Evolutionary conservation across 2,113 vertebrate species (phyloP), one percentile per base, ranked within the genome.

Genomic region (Lycocorax pyrrhopterus): DNA sequence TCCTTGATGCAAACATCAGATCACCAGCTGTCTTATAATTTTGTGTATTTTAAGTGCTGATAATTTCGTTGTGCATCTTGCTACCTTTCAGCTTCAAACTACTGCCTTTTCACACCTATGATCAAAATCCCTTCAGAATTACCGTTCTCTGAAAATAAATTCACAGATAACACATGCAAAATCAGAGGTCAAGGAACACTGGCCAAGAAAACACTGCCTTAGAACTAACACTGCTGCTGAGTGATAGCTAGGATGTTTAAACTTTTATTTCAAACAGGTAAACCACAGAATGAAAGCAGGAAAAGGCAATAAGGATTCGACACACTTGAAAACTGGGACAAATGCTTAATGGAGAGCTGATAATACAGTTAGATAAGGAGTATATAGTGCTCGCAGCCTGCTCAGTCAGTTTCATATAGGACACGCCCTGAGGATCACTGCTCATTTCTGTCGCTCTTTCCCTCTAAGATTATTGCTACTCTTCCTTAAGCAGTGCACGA

Each of bases 101-200:
- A 52, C 49, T 66, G 37, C 22, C 56, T 92, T 88, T 95, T 95
- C 55, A 79, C 58, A 76, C 49, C 44, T 79, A 68, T 0, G 1
- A 69, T 83, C 82, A 92, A 93, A 94, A 88, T 85, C 59, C 46
- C 41, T 62, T 90, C 58, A 62, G 63, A 94, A 88, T 83, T 51
- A 66, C 58, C 66, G 75, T 62, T 92, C 55, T 66, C 62, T 86
- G 75, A 76, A 87, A 93, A 90, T 8, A 90, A 83, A 88, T 46
- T 67, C 67, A 74, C 47, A 83, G 75, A 72, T 41, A 94, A 79
- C 49, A 56, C 71, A 26, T 5, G 6, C 32, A 85, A 76, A 88
- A 93, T 39, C 55, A 92, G 88, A 90, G 46, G 79, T 92, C 75
- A 88, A 83, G 74, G 60, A 91, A 51, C 20, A 63, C 37, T 46